Base-by-base conservation (phyloP, 2,797 vertebrate species). In the Alcedo atthis region DNA sequence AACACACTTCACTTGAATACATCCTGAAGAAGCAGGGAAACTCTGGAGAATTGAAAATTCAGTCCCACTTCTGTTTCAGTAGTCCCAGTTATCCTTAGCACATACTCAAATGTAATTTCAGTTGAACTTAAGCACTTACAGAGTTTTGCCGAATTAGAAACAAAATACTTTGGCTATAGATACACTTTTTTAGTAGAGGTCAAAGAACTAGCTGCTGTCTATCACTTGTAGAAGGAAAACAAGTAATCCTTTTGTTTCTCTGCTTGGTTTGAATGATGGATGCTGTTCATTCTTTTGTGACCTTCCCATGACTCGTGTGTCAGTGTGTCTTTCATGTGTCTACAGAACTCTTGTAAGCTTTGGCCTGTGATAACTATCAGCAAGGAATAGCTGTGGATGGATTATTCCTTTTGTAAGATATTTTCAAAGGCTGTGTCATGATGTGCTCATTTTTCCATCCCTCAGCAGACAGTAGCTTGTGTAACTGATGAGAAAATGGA, bases 401-500 rank as follows among this genome's bases (percentile, higher is more conserved):
- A 89, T 76, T 85, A 78, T 84, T 85, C 45, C 69, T 94, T 93
- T 81, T 87, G 51, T 76, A 87, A 92, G 81, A 70, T 67, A 85
- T 92, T 95, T 96, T 96, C 84, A 94, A 94, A 94, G 92, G 28
- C 42, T 79, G 33, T 54, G 59, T 93, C 91, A 91, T 12, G 73
- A 85, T 91, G 86, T 59, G 51, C 59, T 90, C 62, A 54, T 93
- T 96, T 94, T 96, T 92, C 92, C 76, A 87, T 30, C 70, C 61
- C 73, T 94, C 86, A 83, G 83, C 84, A 90, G 86, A 90, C 5
- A 59, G 59, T 20, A 93, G 66, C 53, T 93, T 85, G 70, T 88
- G 32, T 62, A 90, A 93, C 66, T 69, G 76, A 95, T 75, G 86
- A 92, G 85, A 87, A 91, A 93, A 91, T 62, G 78, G 76, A 70